phyloP scores from a whole-genome alignment of 2,888 invertebrate genomes.

The Aphodius sticticus region DNA sequence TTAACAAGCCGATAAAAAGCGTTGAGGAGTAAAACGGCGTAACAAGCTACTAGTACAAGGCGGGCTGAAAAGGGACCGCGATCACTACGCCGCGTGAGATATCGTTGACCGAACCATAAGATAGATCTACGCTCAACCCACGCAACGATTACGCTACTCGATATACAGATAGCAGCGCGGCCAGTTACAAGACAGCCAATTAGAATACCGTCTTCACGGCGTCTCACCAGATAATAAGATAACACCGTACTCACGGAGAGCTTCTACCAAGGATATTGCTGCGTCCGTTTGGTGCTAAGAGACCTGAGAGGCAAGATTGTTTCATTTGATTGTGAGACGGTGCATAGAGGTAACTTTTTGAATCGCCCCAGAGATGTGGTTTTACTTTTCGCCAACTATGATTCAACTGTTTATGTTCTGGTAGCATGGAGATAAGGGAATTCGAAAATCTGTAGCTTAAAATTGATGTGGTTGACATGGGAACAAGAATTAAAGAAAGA shows the following conservation, averaged over 20 bases:
- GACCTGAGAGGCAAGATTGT: too few species aligned
- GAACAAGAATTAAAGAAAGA: too few species aligned
- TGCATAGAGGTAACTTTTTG: too few species aligned
- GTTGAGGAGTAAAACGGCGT: conserved; percentile 42
- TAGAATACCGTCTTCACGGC: conserved; percentile 48
- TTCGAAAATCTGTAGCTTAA: too few species aligned
- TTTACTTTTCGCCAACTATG: too few species aligned
- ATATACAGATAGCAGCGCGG: conserved; percentile 34
- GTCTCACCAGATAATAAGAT: conserved; percentile 46
- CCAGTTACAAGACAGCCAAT: conserved; percentile 45
- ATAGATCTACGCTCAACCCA: neutral
- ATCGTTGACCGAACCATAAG: conserved; percentile 13
- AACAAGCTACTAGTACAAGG: conserved; percentile 45
- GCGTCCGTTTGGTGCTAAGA: too few species aligned
- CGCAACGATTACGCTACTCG: conserved; percentile 4
- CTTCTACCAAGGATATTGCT: too few species aligned
- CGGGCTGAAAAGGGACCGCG: neutral
- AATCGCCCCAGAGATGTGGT: too few species aligned
- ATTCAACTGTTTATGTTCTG: too few species aligned
- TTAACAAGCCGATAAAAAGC: conserved; percentile 48
- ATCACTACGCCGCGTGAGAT: conserved; percentile 29
- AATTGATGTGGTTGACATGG: too few species aligned
- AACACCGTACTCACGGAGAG: conserved; percentile 37
- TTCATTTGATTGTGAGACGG: too few species aligned
- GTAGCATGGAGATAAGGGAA: too few species aligned